Evolutionary conservation across 2,113 vertebrate species (phyloP).

Genomic region (Rhinoderma darwinii): DNA sequence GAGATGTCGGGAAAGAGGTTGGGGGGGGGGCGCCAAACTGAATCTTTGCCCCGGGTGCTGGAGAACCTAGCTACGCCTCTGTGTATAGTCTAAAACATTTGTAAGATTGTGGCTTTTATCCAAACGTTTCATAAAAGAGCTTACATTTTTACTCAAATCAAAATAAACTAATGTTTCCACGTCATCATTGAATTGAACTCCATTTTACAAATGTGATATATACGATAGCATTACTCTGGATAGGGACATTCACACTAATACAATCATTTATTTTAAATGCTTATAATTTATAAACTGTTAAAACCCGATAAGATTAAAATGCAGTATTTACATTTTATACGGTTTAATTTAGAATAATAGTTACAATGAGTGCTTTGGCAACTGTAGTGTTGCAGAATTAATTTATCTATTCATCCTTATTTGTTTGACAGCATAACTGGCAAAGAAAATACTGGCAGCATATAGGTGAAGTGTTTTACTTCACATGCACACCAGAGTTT

Average conservation of each 20-base stretch:
- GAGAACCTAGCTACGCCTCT: too few relatives aligned
- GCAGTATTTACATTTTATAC: too few relatives aligned
- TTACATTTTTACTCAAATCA: too few relatives aligned
- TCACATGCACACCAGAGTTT: neutral
- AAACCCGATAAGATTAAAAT: neutral
- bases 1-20: too few relatives aligned
- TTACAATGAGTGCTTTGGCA: neutral
- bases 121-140: too few relatives aligned
- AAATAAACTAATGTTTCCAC: too few relatives aligned
- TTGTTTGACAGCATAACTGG: neutral
- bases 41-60: too few relatives aligned
- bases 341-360: neutral
- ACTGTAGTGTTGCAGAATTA: neutral
- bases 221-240: too few relatives aligned
- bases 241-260: neutral
- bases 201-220: neutral
- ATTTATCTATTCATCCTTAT: neutral
- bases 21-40: too few relatives aligned
- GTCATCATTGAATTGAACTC: too few relatives aligned
- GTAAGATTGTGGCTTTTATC: too few relatives aligned
- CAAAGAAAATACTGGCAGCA: neutral
- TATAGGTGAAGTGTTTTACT: neutral
- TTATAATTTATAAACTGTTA: neutral
- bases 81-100: too few relatives aligned
- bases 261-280: neutral